Percentiles rank a stretch among this genome's conserved stretches.
phyloP scores from a whole-genome alignment of 2,888 invertebrate genomes.

The Phalera bucephala region DNA sequence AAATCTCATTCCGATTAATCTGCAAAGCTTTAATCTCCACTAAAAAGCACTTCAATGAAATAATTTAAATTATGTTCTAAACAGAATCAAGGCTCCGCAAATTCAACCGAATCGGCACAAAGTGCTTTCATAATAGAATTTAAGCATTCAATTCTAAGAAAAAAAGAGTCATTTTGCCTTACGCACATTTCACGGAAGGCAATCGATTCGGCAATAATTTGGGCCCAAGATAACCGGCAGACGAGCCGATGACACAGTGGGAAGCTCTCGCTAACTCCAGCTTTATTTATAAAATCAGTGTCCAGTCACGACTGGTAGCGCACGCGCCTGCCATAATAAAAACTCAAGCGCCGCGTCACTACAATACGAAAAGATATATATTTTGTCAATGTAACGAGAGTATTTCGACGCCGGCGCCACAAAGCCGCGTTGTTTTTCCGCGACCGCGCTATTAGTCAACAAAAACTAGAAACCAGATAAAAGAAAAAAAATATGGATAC shows the following conservation, averaged over 20 bases:
- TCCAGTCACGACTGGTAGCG: constrained; percentile 59
- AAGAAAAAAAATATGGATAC: constrained; percentile 46
- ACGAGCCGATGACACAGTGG: constrained; percentile 62
- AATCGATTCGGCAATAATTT: constrained; percentile 29
- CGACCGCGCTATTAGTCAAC: constrained; percentile 7
- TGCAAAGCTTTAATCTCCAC: too few relatives aligned
- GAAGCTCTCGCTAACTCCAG: constrained; percentile 51
- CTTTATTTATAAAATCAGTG: constrained; percentile 78
- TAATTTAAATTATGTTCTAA: not conserved
- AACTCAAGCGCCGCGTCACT: constrained; percentile 26
- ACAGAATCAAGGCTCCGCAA: constrained; percentile 2
- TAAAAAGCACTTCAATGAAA: too few relatives aligned
- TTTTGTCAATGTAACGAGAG: constrained; percentile 43
- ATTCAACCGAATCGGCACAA: constrained; percentile 7
- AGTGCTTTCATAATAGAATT: constrained; percentile 6
- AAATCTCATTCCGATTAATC: too few relatives aligned
- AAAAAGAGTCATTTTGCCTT: constrained; percentile 19
- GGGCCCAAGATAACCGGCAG: constrained; percentile 28
- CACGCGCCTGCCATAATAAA: constrained; percentile 46
- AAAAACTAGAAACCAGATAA: constrained; percentile 24
- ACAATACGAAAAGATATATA: constrained; percentile 29
- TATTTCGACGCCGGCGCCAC: constrained; percentile 58
- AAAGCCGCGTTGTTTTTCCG: constrained; percentile 13
- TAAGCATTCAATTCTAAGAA: constrained; percentile 16
- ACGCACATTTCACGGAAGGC: constrained; percentile 35